These are phyloP conservation scores for Chromobotia macracanthus DNA, from an alignment of 2,797 vertebrate genomes.

Conservation along the genomic window DNA sequence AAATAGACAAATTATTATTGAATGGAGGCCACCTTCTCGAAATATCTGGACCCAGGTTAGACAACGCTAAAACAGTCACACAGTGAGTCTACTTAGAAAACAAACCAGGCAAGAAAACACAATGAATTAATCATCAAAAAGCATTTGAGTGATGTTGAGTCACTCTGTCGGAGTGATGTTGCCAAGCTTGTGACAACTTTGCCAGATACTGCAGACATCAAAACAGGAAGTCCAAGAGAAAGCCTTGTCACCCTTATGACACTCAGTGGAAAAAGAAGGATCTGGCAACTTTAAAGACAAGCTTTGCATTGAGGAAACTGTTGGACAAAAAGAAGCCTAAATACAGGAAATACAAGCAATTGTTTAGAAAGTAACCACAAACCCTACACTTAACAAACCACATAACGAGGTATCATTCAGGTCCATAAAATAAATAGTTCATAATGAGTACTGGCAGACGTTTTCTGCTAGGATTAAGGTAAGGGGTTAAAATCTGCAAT, in stretches of 20 bases:
- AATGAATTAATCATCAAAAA: slow-evolving; percentile 59
- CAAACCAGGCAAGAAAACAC: slow-evolving; percentile 50
- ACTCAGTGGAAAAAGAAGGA: slow-evolving; percentile 44
- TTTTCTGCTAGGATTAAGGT: no score
- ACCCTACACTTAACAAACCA: no score
- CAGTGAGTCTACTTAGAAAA: slow-evolving; percentile 51
- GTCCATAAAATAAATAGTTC: no score
- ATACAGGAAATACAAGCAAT: background rate
- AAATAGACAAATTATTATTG: slow-evolving; percentile 45
- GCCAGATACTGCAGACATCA: slow-evolving; percentile 44
- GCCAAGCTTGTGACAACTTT: slow-evolving; percentile 54
- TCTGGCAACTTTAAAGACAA: slow-evolving; percentile 44
- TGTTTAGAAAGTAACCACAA: background rate
- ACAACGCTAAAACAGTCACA: slow-evolving; percentile 46
- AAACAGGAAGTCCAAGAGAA: slow-evolving; percentile 35
- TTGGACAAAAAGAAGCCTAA: slow-evolving; percentile 29
- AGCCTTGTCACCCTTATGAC: slow-evolving; percentile 44
- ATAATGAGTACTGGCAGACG: no score
- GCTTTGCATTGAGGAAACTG: slow-evolving; percentile 22
- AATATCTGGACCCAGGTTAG: slow-evolving; percentile 16
- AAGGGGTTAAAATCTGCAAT: no score
- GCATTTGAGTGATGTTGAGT: slow-evolving; percentile 37
- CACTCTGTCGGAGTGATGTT: slow-evolving; percentile 40
- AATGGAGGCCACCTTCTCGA: slow-evolving; percentile 20
- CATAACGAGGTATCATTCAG: no score